Percentiles rank a stretch among this genome's conserved stretches.
phyloP scores from a whole-genome alignment of 1,140 invertebrate species.

The Aphelinus atriplicis region DNA sequence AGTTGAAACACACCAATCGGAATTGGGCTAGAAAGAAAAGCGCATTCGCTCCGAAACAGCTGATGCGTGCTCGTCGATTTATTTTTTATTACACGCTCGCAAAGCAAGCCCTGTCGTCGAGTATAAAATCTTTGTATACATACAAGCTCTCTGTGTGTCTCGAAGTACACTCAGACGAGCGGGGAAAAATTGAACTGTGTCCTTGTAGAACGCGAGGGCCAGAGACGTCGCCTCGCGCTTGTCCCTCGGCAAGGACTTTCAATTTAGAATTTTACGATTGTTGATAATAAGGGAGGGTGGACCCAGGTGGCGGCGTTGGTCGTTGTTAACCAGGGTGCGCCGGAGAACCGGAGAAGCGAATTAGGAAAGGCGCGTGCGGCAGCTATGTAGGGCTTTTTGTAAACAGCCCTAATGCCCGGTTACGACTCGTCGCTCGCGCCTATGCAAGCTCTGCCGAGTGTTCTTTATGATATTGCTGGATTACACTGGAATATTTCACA shows the following conservation, averaged over 20 bases:
- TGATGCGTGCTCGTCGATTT: constrained; percentile 23
- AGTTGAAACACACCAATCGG: background rate
- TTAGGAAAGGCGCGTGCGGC: constrained; percentile 46
- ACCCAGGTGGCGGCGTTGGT: constrained; percentile 59
- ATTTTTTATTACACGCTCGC: constrained; percentile 36
- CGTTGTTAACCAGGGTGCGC: constrained; percentile 45
- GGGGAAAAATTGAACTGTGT: constrained; percentile 25
- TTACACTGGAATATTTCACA: constrained; percentile 67
- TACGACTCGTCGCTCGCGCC: constrained; percentile 53
- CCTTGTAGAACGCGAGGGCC: background rate
- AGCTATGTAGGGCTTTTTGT: constrained; percentile 56
- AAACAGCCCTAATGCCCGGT: constrained; percentile 66
- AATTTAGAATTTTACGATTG: constrained; percentile 67
- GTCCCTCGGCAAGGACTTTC: constrained; percentile 52
- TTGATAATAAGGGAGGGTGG: constrained; percentile 63
- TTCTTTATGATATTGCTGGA: constrained; percentile 68
- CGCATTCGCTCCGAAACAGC: too few relatives aligned
- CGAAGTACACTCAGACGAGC: too few relatives aligned
- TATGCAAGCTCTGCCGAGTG: constrained; percentile 40
- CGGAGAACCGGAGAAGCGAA: constrained; percentile 15
- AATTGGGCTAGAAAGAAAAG: constrained; percentile 29
- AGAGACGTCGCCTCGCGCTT: too few relatives aligned
- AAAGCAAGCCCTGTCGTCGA: background rate
- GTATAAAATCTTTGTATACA: constrained; percentile 33
- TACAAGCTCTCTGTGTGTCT: too few relatives aligned